Evolutionary conservation across 2,888 invertebrate species (phyloP).

Genomic region (Eulithis prunata): DNA sequence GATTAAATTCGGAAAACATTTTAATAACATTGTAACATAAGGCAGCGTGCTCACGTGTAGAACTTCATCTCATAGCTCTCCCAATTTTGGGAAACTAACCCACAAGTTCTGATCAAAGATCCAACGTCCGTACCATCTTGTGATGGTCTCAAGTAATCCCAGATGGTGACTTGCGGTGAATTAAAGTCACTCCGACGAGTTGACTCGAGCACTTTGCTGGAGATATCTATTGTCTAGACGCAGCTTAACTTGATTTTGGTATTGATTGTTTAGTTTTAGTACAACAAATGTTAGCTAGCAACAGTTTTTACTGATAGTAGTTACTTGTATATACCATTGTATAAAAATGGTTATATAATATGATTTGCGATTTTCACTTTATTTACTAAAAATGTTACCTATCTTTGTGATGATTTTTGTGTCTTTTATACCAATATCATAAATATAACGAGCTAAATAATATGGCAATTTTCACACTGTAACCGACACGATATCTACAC

Average conservation of each 20-base stretch:
- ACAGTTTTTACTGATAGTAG: background rate
- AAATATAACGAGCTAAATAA: too few species aligned
- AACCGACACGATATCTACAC: too few species aligned
- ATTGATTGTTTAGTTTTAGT: slow-evolving; percentile 36
- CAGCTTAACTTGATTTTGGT: slow-evolving; percentile 39
- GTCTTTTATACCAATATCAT: too few species aligned
- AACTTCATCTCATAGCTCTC: slow-evolving; percentile 37
- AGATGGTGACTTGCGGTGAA: slow-evolving; percentile 68
- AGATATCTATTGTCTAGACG: slow-evolving; percentile 53
- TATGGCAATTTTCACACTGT: too few species aligned
- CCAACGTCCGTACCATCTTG: slow-evolving; percentile 56
- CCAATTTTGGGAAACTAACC: slow-evolving; percentile 50
- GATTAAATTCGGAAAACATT: slow-evolving; percentile 15
- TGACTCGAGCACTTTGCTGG: slow-evolving; percentile 49
- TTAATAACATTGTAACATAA: slow-evolving; percentile 33
- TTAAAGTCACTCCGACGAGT: slow-evolving; percentile 68
- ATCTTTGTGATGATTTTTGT: too few species aligned
- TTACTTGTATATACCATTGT: background rate
- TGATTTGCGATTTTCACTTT: too few species aligned
- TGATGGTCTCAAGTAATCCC: slow-evolving; percentile 72
- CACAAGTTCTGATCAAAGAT: slow-evolving; percentile 63
- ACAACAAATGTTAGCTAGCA: background rate
- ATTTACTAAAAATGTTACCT: too few species aligned
- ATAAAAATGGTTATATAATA: too few species aligned
- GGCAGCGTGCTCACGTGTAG: slow-evolving; percentile 33